phyloP scores from a whole-genome alignment of 2,113 vertebrate genomes.

The Neodon shergylaensis region DNA sequence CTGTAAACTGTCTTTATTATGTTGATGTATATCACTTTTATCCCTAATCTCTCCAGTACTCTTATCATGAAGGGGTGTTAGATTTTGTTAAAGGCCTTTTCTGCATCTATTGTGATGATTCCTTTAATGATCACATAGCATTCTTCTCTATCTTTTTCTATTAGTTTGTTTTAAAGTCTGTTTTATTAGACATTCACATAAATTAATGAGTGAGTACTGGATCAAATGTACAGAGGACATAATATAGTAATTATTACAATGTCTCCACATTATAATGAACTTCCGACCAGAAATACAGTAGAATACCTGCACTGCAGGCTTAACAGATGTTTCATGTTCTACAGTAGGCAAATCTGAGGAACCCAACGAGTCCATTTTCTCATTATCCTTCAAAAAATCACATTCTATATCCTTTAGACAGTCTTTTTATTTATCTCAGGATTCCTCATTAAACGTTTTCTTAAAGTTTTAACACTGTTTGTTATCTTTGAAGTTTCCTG shows the following conservation, averaged over 20 bases:
- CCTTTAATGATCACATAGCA: no score
- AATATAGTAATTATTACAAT: constrained; percentile 30
- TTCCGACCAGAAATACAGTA: neutral
- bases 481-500: neutral
- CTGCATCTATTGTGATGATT: no score
- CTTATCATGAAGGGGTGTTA: no score
- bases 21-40: no score
- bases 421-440: neutral
- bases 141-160: no score
- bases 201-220: neutral
- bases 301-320: neutral
- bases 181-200: no score
- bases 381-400: neutral
- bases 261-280: neutral
- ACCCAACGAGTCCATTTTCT: neutral
- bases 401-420: neutral
- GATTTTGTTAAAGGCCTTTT: no score
- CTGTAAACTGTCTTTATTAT: no score
- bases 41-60: no score
- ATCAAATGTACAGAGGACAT: neutral
- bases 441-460: neutral
- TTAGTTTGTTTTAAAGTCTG: no score
- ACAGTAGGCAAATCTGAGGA: neutral
- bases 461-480: neutral
- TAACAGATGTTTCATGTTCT: no score